phyloP scores from a whole-genome alignment of 2,888 invertebrate species.

The Lepidochrysops patricia region DNA sequence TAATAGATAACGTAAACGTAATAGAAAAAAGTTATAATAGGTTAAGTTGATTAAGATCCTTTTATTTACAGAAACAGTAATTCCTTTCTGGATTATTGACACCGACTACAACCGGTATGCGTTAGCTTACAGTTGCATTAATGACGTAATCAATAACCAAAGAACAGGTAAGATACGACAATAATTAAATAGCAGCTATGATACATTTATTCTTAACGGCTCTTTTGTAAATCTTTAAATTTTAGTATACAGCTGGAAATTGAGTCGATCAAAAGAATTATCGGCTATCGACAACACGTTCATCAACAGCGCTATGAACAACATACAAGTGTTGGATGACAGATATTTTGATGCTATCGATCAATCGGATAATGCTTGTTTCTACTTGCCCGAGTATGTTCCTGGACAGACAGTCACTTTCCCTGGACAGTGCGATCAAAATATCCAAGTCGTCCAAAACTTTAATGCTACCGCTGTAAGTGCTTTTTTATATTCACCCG shows the following conservation, averaged over 20 bases:
- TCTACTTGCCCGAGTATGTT: constrained; percentile 39
- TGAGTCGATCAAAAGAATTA: constrained; percentile 39
- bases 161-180: constrained; percentile 34
- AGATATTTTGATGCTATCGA: constrained; percentile 37
- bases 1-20: no score
- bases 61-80: constrained; percentile 26
- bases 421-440: constrained; percentile 42
- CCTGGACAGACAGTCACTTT: constrained; percentile 38
- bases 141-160: constrained; percentile 24
- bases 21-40: no score
- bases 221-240: neutral
- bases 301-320: constrained; percentile 33
- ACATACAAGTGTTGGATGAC: constrained; percentile 36
- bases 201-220: no score
- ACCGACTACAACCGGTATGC: constrained; percentile 75
- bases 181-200: neutral
- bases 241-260: constrained; percentile 54
- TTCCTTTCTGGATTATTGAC: constrained; percentile 35
- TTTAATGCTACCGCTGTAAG: constrained; percentile 38
- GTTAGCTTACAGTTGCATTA: constrained; percentile 75
- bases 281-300: constrained; percentile 27
- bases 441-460: constrained; percentile 35
- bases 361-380: constrained; percentile 41
- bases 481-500: no score
- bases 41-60: no score